Evolutionary conservation across 2,888 invertebrate species (phyloP).

Genomic region (Pterostichus madidus): DNA sequence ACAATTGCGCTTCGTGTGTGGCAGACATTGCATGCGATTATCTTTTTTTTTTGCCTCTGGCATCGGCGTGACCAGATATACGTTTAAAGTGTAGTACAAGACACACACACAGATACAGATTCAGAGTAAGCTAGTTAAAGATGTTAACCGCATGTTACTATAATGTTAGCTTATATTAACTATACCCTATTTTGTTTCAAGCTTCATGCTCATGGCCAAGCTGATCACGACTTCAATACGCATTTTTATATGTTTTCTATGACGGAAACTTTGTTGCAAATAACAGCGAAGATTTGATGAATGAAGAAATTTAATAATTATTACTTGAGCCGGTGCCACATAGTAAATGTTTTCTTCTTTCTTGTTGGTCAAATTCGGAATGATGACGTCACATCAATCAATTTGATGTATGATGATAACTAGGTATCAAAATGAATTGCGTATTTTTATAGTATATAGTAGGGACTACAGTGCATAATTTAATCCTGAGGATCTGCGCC

Average conservation of each 20-base stretch:
- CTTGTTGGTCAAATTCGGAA: too few relatives aligned
- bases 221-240: constrained; percentile 28
- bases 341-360: too few relatives aligned
- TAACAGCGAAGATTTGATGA: too few relatives aligned
- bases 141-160: constrained; percentile 37
- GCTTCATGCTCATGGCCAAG: constrained; percentile 38
- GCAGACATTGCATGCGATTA: constrained; percentile 6
- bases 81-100: constrained; percentile 17
- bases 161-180: constrained; percentile 36
- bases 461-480: too few relatives aligned
- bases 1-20: constrained; percentile 35
- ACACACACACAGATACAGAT: not conserved
- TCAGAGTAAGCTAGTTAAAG: constrained; percentile 14
- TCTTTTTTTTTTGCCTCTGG: constrained; percentile 25
- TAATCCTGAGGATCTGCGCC: too few relatives aligned
- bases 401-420: too few relatives aligned
- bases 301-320: too few relatives aligned
- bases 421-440: too few relatives aligned
- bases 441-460: too few relatives aligned
- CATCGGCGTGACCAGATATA: constrained; percentile 11
- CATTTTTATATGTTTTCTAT: not conserved
- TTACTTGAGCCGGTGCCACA: too few relatives aligned
- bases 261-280: too few relatives aligned
- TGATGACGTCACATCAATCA: too few relatives aligned
- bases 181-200: constrained; percentile 26